Percentiles rank a stretch among this genome's conserved stretches.
Conservation (phyloP, 2,888 invertebrate species). For the Oscheius sp. region DNA sequence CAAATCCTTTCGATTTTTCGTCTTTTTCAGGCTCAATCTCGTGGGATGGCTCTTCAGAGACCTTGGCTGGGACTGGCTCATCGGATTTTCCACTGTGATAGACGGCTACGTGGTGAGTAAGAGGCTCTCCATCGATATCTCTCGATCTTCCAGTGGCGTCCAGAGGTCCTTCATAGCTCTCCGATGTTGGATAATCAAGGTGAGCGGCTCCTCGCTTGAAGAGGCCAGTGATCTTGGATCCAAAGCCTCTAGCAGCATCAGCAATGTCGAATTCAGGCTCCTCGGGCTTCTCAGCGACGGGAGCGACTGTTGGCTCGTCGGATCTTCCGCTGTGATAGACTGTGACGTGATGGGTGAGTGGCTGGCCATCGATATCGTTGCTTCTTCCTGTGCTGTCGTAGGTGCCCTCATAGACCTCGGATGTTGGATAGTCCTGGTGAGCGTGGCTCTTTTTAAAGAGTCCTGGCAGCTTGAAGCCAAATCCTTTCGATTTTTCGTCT, state of each 20-base stretch:
- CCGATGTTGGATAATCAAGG: constrained; percentile 40
- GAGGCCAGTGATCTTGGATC: constrained; percentile 36
- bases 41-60: no score
- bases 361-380: constrained; percentile 41
- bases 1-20: no score
- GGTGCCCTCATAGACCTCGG: constrained; percentile 46
- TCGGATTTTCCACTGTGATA: constrained; percentile 32
- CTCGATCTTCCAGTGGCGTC: constrained; percentile 32
- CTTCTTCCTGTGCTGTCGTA: constrained; percentile 31
- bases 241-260: background rate
- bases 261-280: constrained; percentile 30
- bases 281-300: constrained; percentile 35
- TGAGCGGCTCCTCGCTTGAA: constrained; percentile 45
- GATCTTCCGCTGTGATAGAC: constrained; percentile 45
- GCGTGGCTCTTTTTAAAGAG: constrained; percentile 47
- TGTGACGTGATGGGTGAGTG: constrained; percentile 44
- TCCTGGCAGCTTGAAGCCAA: constrained; percentile 43
- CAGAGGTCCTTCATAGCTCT: constrained; percentile 40
- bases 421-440: constrained; percentile 52
- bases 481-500: background rate
- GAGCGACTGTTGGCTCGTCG: constrained; percentile 39
- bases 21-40: no score
- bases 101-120: constrained; percentile 39
- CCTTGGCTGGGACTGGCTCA: background rate
- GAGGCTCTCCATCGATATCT: constrained; percentile 37